These are phyloP conservation scores for Mythimna albipuncta DNA, from an alignment of 2,888 invertebrate species.

Conservation along the genomic window DNA sequence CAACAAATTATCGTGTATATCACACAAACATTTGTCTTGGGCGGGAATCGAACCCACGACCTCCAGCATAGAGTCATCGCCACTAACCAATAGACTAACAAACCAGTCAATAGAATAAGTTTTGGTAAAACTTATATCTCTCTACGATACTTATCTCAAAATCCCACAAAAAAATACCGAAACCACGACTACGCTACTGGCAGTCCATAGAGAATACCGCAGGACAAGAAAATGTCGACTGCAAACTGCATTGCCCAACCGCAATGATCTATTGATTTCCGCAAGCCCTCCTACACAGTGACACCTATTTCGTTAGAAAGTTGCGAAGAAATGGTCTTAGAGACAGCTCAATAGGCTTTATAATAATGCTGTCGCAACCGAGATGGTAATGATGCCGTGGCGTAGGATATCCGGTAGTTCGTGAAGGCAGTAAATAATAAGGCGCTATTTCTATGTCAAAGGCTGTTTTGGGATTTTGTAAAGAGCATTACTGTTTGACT, in stretches of 20 bases:
- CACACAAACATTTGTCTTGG: too few species aligned
- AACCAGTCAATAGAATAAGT: too few species aligned
- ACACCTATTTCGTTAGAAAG: slow-evolving; percentile 51
- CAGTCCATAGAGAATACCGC: slow-evolving; percentile 23
- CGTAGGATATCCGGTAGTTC: neutral
- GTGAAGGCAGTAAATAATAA: neutral
- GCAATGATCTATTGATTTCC: slow-evolving; percentile 61
- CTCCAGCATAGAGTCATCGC: too few species aligned
- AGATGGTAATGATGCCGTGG: slow-evolving; percentile 24
- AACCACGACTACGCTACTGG: neutral
- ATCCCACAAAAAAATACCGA: slow-evolving; percentile 2
- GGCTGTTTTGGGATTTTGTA: neutral
- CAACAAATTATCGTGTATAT: too few species aligned
- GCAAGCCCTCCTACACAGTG: slow-evolving; percentile 47
- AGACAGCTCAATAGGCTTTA: slow-evolving; percentile 32
- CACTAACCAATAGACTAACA: too few species aligned
- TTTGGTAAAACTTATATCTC: too few species aligned
- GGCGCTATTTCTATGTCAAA: slow-evolving; percentile 1
- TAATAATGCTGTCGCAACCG: slow-evolving; percentile 14
- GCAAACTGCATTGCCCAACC: slow-evolving; percentile 54
- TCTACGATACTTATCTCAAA: neutral
- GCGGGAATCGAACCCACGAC: too few species aligned
- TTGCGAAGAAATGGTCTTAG: slow-evolving; percentile 44
- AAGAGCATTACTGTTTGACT: neutral
- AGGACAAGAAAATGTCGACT: slow-evolving; percentile 37